Evolutionary conservation across 1,140 invertebrate species (phyloP).

Genomic region (Bradysia coprophila): DNA sequence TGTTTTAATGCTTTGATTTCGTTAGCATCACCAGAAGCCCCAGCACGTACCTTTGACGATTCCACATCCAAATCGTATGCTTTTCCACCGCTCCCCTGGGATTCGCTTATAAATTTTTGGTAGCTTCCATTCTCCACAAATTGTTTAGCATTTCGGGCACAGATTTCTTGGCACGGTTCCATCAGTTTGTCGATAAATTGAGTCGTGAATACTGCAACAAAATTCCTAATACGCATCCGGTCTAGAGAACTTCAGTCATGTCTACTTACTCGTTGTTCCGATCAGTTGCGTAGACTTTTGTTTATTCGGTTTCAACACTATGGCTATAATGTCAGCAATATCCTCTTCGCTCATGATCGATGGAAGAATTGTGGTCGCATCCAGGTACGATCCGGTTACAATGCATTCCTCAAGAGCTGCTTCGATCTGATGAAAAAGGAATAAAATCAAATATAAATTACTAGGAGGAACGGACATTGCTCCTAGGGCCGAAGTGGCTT

Average conservation of each 20-base stretch:
- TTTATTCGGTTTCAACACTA: constrained; percentile 33
- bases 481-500: too few species aligned
- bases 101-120: constrained; percentile 38
- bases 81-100: too few species aligned
- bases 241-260: too few species aligned
- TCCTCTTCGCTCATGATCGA: constrained; percentile 61
- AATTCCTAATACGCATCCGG: too few species aligned
- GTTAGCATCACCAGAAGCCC: not conserved
- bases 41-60: too few species aligned
- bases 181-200: constrained; percentile 49
- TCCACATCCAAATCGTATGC: constrained; percentile 5
- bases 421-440: constrained; percentile 23
- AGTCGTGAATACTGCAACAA: constrained; percentile 33
- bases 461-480: too few species aligned
- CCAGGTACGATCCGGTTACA: constrained; percentile 51
- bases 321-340: constrained; percentile 47
- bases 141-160: constrained; percentile 52
- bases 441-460: constrained; percentile 16
- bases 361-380: constrained; percentile 60
- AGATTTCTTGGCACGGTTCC: constrained; percentile 44
- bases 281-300: constrained; percentile 20
- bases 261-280: constrained; percentile 11
- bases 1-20: not conserved
- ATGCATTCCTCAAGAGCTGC: constrained; percentile 66
- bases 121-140: constrained; percentile 46